Evolutionary conservation across 1,140 invertebrate genomes (phyloP), one percentile per base, ranked within the genome.

Genomic region (Helicoverpa armigera): DNA sequence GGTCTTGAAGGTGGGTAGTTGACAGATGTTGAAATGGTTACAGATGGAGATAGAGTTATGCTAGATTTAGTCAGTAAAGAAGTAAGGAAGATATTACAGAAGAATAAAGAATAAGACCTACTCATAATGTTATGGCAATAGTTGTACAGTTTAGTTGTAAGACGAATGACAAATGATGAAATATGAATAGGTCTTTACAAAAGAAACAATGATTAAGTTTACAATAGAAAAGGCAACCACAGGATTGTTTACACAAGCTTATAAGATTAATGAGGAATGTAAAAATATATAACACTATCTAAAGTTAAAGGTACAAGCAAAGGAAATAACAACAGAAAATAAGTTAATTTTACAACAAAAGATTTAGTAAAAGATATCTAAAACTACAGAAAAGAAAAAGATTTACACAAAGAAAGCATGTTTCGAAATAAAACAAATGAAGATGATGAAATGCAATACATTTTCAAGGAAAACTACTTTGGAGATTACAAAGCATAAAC

Each of bases 181-280:
- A 61, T 61, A 61, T 29, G 14, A 31, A 61, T 13, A 61, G 13
- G 58, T 31, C 23, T 13, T 61, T 23, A 61, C 58, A 61, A 61
- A 61, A 13, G 16, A 60, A 29, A 31, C 5, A 43, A 7, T 43
- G 5, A 43, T 7, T 11, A 61, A 13, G 3, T 29, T 5, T 12
- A 13, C 23, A 60, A 10, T 31, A 7, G 11, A 3, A 4, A 13
- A 16, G 16, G 16, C n/a, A 29, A 12, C 29, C 31, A 18, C 7
- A 7, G 16, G 18, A 9, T 18, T 18, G 7, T 10, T 10, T 9
- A 18, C 18, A 58, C 56, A 58, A 11, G 35, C 35, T 43, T 43
- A 43, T 9, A 43, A 43, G 9, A 43, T 9, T 43, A 43, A 43
- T 43, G 35, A 43, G 9, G 16, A 58, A 58, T 58, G 16, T 58